Base-by-base conservation (phyloP, 2,888 invertebrate species). In the Nineta flava region DNA sequence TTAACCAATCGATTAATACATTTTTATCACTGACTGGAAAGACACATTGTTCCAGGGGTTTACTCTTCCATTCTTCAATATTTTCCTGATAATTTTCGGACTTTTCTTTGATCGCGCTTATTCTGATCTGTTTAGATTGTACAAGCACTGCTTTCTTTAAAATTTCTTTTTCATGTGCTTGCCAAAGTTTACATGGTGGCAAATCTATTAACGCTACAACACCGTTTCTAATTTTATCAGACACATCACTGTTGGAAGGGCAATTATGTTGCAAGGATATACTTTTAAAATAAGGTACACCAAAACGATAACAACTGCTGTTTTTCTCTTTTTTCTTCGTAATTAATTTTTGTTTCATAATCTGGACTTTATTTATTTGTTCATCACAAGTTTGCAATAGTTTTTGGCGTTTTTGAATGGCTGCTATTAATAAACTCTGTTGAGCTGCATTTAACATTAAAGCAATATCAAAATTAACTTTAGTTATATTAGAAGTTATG, bases 1-100 rank as follows among this genome's bases (percentile, higher is more conserved):
- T 65, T 21, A 74, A 63, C 81, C 81, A 81, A 55, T 80, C 76
- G 59, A 79, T 75, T 51, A 74, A 67, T 40, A 67, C 54, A 12
- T 50, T 46, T 46, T 58, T 53, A 44, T 53, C 57, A 34, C 56
- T 53, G 13, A 58, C 46, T 3, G 59, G 58, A 13, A 49, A 49
- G 31, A 50, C 19, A 26, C 10, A 40, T 45, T 50, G 38, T 4
- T 61, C 61, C 21, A 57, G 34, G 40, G 56, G 51, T 15, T 55
- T 57, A 6, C 50, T 49, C 16, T 51, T 7, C 46, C 41, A 41
- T 32, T 15, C 5, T 47, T 10, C 17, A 15, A 43, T 38, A 26
- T 26, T 26, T 26, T 26, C 5, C 7, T 5, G 3, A 26, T 26
- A 7, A 6, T 26, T 3, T 26, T n/a, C n/a, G n/a, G 26, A 26